Conservation (phyloP, 1,140 invertebrate genomes). For the Bathynomus jamesi region DNA sequence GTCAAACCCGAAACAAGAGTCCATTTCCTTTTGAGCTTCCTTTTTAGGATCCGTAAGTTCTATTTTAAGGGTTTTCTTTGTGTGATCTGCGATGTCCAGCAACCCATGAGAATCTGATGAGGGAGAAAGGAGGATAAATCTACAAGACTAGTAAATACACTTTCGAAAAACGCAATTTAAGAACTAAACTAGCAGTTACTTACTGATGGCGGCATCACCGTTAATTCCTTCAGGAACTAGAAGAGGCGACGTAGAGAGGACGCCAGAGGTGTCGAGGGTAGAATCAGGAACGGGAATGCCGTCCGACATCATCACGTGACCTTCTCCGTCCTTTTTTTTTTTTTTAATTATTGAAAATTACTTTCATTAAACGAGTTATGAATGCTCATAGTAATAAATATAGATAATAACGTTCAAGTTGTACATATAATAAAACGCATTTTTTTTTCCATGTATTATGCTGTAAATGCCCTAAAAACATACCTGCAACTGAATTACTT, state of each 20-base stretch:
- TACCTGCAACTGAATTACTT: slow-evolving; percentile 71
- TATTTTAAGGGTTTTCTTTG: slow-evolving; percentile 19
- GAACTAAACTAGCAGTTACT: no score
- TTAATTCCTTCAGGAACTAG: slow-evolving; percentile 24
- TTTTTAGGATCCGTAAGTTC: slow-evolving; percentile 42
- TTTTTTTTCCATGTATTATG: no score
- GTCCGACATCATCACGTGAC: slow-evolving; percentile 32
- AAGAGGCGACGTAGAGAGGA: slow-evolving; percentile 16
- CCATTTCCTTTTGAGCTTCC: slow-evolving; percentile 58
- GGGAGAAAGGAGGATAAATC: slow-evolving; percentile 1
- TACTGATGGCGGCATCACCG: slow-evolving; percentile 28
- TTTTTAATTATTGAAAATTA: not conserved
- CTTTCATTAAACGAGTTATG: not conserved
- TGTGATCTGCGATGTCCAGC: slow-evolving; percentile 30
- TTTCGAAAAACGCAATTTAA: no score
- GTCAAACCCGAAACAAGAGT: slow-evolving; percentile 79
- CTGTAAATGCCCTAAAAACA: no score
- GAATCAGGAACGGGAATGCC: slow-evolving; percentile 20
- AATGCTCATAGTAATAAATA: no score
- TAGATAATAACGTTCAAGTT: no score
- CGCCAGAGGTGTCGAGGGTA: slow-evolving; percentile 17
- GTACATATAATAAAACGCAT: no score
- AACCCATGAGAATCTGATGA: slow-evolving; percentile 42
- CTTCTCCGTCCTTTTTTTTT: slow-evolving; percentile 21
- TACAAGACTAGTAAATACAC: slow-evolving; percentile 7